Base-by-base conservation (phyloP, 2,797 vertebrate species). In the Cryptoblepharus egeriae region DNA sequence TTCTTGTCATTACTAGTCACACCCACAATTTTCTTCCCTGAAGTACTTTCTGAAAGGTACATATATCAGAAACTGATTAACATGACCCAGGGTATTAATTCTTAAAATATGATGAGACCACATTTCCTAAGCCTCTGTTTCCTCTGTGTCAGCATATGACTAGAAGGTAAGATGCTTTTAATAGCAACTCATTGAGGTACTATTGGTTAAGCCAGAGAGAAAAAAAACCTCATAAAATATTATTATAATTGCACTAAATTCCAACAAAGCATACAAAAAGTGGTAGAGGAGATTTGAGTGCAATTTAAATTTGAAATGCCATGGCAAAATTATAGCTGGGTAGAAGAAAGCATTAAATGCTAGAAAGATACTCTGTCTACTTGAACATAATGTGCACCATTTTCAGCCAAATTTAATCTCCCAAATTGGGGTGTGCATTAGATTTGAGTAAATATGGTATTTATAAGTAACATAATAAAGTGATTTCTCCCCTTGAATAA, bases 61-160 rank as follows among this genome's bases (percentile, higher is more conserved):
- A 94, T 96, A 88, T 94, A 95, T 96, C 95, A 96, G 93, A 94
- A 95, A 94, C 93, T 94, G 94, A 96, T 96, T 96, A 96, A 94
- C 95, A 95, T 96, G 93, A 96, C 95, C 95, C 86, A 81, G 92
- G 95, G 93, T 95, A 93, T 92, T 95, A 92, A 93, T 95, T 93
- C 91, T 87, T 92, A 93, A 95, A 95, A 95, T 93, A 89, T 93
- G 94, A 95, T 95, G 94, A 96, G 90, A 91, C 92, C 93, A 94
- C 90, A 94, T 77, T 95, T 94, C 90, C 80, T 81, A 92, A 90
- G 89, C 91, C 88, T 90, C 91, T 95, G 92, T 95, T 96, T 94
- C 94, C 90, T 88, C 57, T 80, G 61, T 94, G 92, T 96, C 95
- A 96, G 93, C 95, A 95, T 92, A 90, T 93, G 90, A 92, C 82